Conservation (phyloP, 2,113 vertebrate species). For the Nothocercus julius region DNA sequence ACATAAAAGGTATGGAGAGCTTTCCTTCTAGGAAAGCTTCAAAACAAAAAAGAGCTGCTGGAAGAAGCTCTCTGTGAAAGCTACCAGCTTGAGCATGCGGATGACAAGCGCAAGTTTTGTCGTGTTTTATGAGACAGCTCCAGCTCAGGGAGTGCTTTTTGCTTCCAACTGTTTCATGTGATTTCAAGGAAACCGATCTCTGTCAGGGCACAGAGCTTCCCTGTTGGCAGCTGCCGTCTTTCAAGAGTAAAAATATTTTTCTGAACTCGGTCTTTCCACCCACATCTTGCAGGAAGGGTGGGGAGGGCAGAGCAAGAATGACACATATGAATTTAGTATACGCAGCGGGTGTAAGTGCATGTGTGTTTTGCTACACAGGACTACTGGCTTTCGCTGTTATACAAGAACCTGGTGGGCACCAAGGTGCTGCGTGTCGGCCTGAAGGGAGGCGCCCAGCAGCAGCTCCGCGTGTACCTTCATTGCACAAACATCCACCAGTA, state of each 20-base stretch:
- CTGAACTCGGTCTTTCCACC: background rate
- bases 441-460: background rate
- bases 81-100: background rate
- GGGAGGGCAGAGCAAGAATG: too few relatives aligned
- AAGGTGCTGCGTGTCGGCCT: constrained; percentile 79
- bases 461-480: constrained; percentile 88
- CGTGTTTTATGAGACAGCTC: background rate
- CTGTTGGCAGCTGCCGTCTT: too few relatives aligned
- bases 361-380: constrained; percentile 76
- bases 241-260: background rate
- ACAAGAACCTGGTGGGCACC: constrained; percentile 90
- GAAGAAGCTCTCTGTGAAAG: background rate
- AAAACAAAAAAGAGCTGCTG: background rate
- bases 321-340: too few relatives aligned
- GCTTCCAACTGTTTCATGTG: background rate
- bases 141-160: background rate
- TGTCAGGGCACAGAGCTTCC: background rate
- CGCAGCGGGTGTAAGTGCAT: background rate
- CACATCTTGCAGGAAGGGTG: background rate
- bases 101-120: background rate
- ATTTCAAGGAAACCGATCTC: background rate
- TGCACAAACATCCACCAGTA: constrained; percentile 86
- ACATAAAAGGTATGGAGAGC: background rate
- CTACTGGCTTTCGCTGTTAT: constrained; percentile 93
- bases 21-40: background rate